Percentiles rank a stretch among this genome's conserved stretches.
Conservation (phyloP, 2,888 invertebrate genomes). For the Eilema depressum region DNA sequence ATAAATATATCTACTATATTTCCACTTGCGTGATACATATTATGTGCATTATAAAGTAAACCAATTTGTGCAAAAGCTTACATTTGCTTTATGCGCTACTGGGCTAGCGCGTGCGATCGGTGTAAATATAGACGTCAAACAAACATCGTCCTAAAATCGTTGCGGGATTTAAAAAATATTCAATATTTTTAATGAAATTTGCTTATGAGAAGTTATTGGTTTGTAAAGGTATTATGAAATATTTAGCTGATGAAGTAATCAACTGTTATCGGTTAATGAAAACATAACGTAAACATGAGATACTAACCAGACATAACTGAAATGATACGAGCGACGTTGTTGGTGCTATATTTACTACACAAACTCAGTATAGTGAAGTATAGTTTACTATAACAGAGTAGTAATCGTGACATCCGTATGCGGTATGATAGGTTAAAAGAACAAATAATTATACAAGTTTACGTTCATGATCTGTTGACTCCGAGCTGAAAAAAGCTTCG, state of each 20-base stretch:
- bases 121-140: conserved; percentile 26
- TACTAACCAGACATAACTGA: background rate
- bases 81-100: conserved; percentile 28
- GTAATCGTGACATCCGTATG: too few species aligned
- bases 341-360: background rate
- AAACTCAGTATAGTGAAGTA: background rate
- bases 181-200: background rate
- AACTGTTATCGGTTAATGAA: background rate
- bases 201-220: background rate
- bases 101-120: conserved; percentile 18
- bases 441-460: too few species aligned
- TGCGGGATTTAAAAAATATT: background rate
- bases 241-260: background rate
- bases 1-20: background rate
- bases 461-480: too few species aligned
- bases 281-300: background rate
- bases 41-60: background rate
- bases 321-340: background rate
- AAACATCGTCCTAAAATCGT: background rate
- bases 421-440: too few species aligned
- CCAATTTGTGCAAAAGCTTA: background rate
- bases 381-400: too few species aligned
- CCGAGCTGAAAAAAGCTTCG: too few species aligned
- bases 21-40: too few species aligned
- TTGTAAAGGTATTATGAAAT: background rate